Percentiles rank a stretch among this genome's conserved stretches.
phyloP scores from a whole-genome alignment of 1,140 invertebrate genomes.

The Mesaphorura yosii region DNA sequence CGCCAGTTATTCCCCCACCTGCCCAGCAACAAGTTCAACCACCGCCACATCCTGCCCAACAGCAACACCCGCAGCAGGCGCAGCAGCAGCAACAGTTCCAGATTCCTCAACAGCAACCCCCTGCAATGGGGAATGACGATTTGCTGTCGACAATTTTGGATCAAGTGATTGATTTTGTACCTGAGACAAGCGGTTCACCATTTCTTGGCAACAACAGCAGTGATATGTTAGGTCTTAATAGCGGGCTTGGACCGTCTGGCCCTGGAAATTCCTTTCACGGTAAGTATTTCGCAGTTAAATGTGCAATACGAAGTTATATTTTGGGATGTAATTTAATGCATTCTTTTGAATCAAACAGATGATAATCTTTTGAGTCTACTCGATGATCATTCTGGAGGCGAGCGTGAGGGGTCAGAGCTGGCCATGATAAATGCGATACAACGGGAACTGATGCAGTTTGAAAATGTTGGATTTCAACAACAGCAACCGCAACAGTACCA shows the following conservation, averaged over 20 bases:
- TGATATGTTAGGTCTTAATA: no score
- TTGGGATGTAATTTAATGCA: no score
- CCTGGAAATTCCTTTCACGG: no score
- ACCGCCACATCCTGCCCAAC: background rate
- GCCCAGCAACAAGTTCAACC: constrained; percentile 15
- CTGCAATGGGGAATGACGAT: constrained; percentile 45
- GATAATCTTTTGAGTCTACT: background rate
- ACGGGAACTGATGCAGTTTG: constrained; percentile 73
- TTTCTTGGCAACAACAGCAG: no score
- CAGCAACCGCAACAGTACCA: constrained; percentile 1
- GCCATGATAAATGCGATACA: constrained; percentile 76
- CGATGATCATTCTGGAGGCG: background rate
- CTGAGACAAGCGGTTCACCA: constrained; percentile 37
- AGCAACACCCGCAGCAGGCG: constrained; percentile 18
- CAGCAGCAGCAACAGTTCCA: constrained; percentile 20
- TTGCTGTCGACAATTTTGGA: constrained; percentile 67
- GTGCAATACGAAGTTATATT: no score
- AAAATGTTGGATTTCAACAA: no score
- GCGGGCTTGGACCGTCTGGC: no score
- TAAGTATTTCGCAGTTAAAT: no score
- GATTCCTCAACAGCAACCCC: background rate
- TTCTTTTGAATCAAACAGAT: background rate
- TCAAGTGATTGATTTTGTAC: constrained; percentile 66
- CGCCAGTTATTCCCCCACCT: constrained; percentile 15
- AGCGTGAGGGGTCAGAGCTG: constrained; percentile 45